Conservation (phyloP, 2,888 invertebrate species). For the Neoascia interrupta region DNA sequence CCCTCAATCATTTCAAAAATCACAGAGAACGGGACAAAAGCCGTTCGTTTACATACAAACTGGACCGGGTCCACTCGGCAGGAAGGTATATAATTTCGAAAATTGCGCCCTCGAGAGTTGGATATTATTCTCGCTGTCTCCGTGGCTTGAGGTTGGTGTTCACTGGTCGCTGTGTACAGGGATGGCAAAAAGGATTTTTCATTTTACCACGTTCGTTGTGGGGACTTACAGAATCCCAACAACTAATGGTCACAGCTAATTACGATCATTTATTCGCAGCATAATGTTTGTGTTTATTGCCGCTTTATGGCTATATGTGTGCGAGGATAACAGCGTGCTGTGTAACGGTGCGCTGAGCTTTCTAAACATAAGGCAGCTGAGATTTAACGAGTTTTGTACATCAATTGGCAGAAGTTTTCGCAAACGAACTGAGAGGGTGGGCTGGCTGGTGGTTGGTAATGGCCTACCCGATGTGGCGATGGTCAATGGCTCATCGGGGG, state of each 20-base stretch:
- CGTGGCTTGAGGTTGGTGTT: conserved; percentile 26
- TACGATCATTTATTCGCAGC: conserved; percentile 59
- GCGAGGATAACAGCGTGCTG: neutral
- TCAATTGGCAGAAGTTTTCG: conserved; percentile 35
- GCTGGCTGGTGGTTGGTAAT: no score
- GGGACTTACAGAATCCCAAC: conserved; percentile 35
- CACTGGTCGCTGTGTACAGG: conserved; percentile 2
- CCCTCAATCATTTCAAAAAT: conserved; percentile 28
- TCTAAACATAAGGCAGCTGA: conserved; percentile 21
- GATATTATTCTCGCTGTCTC: conserved; percentile 30
- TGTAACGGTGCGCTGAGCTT: neutral
- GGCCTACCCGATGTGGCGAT: conserved; percentile 13
- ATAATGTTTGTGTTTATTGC: conserved; percentile 57
- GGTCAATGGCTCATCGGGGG: no score
- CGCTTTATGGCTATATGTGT: conserved; percentile 29
- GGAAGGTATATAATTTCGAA: conserved; percentile 29
- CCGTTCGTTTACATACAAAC: neutral
- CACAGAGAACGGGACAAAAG: conserved; percentile 7
- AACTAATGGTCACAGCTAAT: conserved; percentile 67
- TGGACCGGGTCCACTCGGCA: neutral
- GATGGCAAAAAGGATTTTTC: conserved; percentile 17
- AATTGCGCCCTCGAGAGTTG: conserved; percentile 43
- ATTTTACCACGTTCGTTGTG: neutral
- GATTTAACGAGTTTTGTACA: conserved; percentile 46
- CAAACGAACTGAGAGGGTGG: conserved; percentile 12